Base-by-base conservation (phyloP, 1,140 invertebrate species). In the Frieseomelitta varia region DNA sequence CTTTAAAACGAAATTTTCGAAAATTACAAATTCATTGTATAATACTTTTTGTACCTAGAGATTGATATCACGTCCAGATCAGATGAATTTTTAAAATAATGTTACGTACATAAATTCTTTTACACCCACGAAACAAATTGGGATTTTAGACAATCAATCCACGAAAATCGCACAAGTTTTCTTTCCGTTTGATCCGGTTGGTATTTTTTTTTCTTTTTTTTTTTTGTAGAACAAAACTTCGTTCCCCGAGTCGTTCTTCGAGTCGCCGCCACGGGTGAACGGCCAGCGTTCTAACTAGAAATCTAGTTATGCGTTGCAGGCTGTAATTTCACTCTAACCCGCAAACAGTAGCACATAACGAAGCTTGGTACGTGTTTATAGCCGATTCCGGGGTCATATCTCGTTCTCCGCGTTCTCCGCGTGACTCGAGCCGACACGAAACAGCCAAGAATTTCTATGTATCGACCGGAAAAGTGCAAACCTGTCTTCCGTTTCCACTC, bases 301-400 rank as follows among this genome's bases (percentile, higher is more conserved):
- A 84, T 84, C 81, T 61, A 84, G 71, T 84, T 84, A 68, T 76
- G 67, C 39, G 63, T 11, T 34, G 53, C 39, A 71, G 55, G 55
- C 72, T 47, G 76, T 76, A 79, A 39, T 84, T 84, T 84, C 81
- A 79, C 76, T 84, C 24, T 17, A 61, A 79, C 81, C 56, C 21
- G 56, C 4, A 47, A 24, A 12, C 15, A 14, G n/a, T 27, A 19
- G n/a, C 15, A 30, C 4, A 21, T 75, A 53, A 67, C 56, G 6
- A 53, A 51, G 24, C 21, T 17, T 24, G 30, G 34, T 24, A 53
- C 8, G 17, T 30, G 21, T 56, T 4, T 65, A 6, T 17, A 10
- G 6, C 21, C 27, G 14, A 47, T 78, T 80, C 34, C 67, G 17
- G 74, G 30, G 34, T 12, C 47, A 15, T 12, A 74, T 81, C 55